These are phyloP conservation scores for Rhopalosiphum maidis DNA, from an alignment of 1,140 invertebrate genomes.

Conservation along the genomic window DNA sequence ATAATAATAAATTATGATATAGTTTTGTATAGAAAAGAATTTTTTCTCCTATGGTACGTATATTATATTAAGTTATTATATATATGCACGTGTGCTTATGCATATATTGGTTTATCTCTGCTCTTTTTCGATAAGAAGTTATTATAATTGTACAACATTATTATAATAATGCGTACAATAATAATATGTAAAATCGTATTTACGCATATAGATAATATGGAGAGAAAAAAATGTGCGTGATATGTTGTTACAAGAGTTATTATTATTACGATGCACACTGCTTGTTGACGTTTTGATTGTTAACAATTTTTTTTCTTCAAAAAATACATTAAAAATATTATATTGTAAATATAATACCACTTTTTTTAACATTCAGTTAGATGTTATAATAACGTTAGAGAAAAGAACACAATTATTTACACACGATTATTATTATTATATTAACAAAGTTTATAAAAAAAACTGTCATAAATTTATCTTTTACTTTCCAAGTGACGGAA, in stretches of 20 bases:
- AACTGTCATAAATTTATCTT: neutral
- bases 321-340: constrained; percentile 8
- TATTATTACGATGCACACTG: neutral
- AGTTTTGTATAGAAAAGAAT: neutral
- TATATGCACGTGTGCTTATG: neutral
- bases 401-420: neutral
- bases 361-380: neutral
- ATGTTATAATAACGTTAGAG: neutral
- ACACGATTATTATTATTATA: neutral
- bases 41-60: neutral
- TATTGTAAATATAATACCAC: neutral
- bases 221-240: constrained; percentile 2
- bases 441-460: neutral
- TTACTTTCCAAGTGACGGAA: neutral
- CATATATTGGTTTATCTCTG: neutral
- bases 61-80: neutral
- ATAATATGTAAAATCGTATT: neutral
- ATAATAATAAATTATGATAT: neutral
- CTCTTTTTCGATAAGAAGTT: constrained; percentile 9
- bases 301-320: neutral
- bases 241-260: neutral
- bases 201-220: neutral
- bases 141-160: constrained; percentile 1
- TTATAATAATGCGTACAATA: constrained; percentile 6
- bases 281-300: neutral